A percentile compares a stretch with the other conserved stretches of the same genome.
Evolutionary conservation across 2,113 vertebrate genomes (phyloP).

Genomic region (Hydrolagus affinis): DNA sequence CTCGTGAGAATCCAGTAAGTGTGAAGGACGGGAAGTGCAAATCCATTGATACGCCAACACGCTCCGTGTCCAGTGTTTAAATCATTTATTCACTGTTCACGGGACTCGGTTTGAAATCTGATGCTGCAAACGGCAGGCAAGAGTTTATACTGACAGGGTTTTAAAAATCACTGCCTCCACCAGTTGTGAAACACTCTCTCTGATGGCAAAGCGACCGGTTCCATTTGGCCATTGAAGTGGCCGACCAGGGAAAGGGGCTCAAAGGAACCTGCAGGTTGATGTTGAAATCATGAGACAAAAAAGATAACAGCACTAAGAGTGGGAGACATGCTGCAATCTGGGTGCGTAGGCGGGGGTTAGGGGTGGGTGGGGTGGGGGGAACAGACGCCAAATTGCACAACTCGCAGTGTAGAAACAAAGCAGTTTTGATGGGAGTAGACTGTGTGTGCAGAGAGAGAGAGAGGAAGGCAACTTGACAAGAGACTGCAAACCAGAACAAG

Average conservation of each 20-base stretch:
- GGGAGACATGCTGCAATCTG: neutral
- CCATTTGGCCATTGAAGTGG: neutral
- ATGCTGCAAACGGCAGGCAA: neutral
- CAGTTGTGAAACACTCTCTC: no score
- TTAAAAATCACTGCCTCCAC: no score
- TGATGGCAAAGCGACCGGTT: neutral
- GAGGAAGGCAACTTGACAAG: neutral
- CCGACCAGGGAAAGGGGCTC: neutral
- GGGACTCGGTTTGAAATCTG: conserved; percentile 10
- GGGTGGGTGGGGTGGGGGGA: neutral
- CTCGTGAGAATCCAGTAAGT: no score
- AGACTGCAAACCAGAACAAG: neutral
- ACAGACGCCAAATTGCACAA: neutral
- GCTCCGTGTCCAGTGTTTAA: neutral
- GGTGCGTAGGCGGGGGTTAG: neutral
- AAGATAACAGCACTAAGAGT: neutral
- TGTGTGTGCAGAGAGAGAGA: neutral
- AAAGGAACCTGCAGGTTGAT: no score
- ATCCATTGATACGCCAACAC: no score
- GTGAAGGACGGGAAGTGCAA: neutral
- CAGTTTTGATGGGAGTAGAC: neutral
- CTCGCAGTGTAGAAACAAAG: neutral
- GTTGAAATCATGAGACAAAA: neutral
- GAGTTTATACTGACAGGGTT: neutral
- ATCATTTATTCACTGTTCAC: neutral